phyloP scores from a whole-genome alignment of 2,888 invertebrate species.

The Synergus itoensis region DNA sequence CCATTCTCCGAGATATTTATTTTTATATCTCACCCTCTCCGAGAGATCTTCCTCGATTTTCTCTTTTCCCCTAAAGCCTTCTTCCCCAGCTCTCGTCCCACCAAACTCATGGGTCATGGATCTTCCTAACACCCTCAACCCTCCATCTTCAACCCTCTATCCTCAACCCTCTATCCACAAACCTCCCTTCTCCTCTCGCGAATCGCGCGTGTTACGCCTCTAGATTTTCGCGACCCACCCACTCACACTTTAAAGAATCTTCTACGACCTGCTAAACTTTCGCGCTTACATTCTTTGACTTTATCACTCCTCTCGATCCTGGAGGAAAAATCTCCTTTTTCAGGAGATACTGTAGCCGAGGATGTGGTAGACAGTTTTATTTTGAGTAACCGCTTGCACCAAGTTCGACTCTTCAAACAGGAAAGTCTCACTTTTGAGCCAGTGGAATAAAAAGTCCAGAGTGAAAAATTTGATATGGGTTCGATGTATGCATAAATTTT shows the following conservation, averaged over 20 bases:
- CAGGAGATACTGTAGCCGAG: slow-evolving; percentile 10
- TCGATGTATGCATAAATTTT: too few species aligned
- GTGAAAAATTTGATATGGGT: neutral
- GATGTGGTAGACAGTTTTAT: slow-evolving; percentile 13
- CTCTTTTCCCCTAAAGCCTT: slow-evolving; percentile 34
- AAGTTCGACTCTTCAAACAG: slow-evolving; percentile 13
- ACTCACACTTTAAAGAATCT: neutral
- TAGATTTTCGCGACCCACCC: slow-evolving; percentile 25
- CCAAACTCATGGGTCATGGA: neutral
- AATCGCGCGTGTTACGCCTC: slow-evolving; percentile 46
- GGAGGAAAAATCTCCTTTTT: slow-evolving; percentile 13
- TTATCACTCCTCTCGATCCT: slow-evolving; percentile 19
- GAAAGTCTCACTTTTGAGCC: slow-evolving; percentile 10
- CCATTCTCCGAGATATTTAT: slow-evolving; percentile 60
- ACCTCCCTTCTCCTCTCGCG: slow-evolving; percentile 43
- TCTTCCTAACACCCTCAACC: neutral
- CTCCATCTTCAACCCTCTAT: neutral
- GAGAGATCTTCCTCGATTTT: slow-evolving; percentile 42
- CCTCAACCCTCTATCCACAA: slow-evolving; percentile 5
- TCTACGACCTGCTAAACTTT: slow-evolving; percentile 15
- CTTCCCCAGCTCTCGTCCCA: neutral
- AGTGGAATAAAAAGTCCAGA: neutral
- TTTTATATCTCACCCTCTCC: slow-evolving; percentile 53
- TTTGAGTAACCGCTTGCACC: slow-evolving; percentile 29
- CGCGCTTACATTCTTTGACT: slow-evolving; percentile 30